Evolutionary conservation across 2,888 invertebrate genomes (phyloP).

Genomic region (Chironomus riparius): DNA sequence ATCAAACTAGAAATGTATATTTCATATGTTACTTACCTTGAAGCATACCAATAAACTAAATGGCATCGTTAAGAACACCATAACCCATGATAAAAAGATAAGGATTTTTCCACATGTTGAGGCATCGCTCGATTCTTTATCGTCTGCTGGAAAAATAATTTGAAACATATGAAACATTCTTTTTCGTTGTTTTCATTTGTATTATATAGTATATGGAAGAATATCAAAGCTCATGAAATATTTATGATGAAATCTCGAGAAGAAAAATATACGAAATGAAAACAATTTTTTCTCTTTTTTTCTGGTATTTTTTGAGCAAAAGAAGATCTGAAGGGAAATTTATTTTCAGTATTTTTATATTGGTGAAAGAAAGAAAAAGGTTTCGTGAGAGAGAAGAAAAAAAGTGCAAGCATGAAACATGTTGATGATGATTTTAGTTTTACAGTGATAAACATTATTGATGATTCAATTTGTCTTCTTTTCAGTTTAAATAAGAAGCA

Average conservation of each 20-base stretch:
- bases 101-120: constrained; percentile 78
- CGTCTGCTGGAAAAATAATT: constrained; percentile 47
- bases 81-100: constrained; percentile 68
- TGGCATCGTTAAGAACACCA: constrained; percentile 80
- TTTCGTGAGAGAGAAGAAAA: background rate
- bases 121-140: constrained; percentile 49
- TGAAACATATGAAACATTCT: background rate
- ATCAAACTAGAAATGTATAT: background rate
- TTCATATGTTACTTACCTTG: constrained; percentile 46
- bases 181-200: background rate
- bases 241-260: constrained; percentile 8
- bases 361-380: background rate
- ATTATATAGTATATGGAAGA: background rate
- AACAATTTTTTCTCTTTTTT: background rate
- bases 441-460: background rate
- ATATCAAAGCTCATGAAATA: background rate
- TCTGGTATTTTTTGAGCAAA: background rate
- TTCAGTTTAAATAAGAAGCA: too few relatives aligned
- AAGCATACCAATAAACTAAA: constrained; percentile 87
- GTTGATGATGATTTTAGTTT: background rate
- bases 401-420: background rate
- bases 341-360: background rate
- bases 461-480: background rate
- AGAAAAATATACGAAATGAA: background rate
- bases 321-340: background rate